Evolutionary conservation across 2,888 invertebrate genomes (phyloP).

Genomic region (Minunthozetes semirufus): DNA sequence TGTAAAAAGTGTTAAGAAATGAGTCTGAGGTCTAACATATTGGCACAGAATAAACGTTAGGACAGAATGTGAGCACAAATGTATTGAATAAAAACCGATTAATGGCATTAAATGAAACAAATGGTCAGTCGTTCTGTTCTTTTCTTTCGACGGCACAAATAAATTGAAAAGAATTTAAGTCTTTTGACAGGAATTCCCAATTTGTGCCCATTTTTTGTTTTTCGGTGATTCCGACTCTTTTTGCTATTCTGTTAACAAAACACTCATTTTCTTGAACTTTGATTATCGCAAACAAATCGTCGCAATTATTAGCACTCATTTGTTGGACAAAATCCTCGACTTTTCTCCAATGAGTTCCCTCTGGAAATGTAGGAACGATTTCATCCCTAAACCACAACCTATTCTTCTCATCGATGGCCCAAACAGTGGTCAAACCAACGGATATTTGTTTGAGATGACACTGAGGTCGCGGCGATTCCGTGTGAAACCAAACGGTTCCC

Average conservation of each 20-base stretch:
- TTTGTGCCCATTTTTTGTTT: conserved; percentile 41
- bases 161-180: background rate
- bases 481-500: conserved; percentile 61
- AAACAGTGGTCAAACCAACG: conserved; percentile 64
- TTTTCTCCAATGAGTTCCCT: conserved; percentile 69
- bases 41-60: no score
- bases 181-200: conserved; percentile 40
- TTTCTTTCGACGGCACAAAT: background rate
- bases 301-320: conserved; percentile 46
- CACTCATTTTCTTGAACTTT: background rate
- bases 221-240: conserved; percentile 41
- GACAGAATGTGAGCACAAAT: no score
- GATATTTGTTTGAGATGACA: conserved; percentile 65
- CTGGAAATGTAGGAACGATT: conserved; percentile 65
- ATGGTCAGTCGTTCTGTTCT: no score
- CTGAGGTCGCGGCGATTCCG: conserved; percentile 62
- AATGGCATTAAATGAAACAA: no score
- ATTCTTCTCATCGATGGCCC: conserved; percentile 70
- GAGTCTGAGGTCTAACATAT: no score
- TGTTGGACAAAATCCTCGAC: conserved; percentile 46
- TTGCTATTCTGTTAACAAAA: background rate
- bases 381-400: conserved; percentile 69
- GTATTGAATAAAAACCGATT: no score
- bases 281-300: conserved; percentile 44
- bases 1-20: no score